These are phyloP conservation scores for Acridotheres tristis DNA, from an alignment of 2,797 vertebrate species.

Conservation along the genomic window DNA sequence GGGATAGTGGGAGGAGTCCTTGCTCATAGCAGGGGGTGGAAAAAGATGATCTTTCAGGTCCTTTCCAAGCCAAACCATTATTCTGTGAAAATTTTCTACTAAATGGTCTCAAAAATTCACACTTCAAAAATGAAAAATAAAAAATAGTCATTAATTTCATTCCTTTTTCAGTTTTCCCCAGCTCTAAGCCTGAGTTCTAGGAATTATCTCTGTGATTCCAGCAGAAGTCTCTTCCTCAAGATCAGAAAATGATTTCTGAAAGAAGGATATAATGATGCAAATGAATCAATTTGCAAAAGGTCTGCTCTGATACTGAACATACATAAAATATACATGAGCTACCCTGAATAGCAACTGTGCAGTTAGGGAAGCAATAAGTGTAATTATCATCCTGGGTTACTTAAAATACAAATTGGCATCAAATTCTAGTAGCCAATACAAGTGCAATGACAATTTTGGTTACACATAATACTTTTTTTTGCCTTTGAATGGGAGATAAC, in stretches of 20 bases:
- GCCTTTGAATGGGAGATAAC: not conserved
- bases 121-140: not conserved
- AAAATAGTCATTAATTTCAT: not conserved
- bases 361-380: not conserved
- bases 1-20: fast-evolving
- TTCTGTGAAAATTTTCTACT: not conserved
- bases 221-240: not conserved
- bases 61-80: not conserved
- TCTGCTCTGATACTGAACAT: not conserved
- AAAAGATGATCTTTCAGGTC: not conserved
- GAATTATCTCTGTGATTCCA: not conserved
- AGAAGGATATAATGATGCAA: not conserved
- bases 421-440: not conserved
- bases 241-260: conserved; percentile 11
- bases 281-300: conserved; percentile 52
- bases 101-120: not conserved
- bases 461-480: not conserved
- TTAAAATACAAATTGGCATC: conserved; percentile 20
- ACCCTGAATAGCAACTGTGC: conserved; percentile 10
- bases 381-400: not conserved
- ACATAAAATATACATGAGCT: not conserved
- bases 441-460: not conserved
- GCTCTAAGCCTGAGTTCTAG: not conserved
- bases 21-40: fast-evolving
- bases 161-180: not conserved